Percentiles rank a stretch among this genome's conserved stretches.
Evolutionary conservation across 2,113 vertebrate genomes (phyloP).

Genomic region (Artemisiospiza belli): DNA sequence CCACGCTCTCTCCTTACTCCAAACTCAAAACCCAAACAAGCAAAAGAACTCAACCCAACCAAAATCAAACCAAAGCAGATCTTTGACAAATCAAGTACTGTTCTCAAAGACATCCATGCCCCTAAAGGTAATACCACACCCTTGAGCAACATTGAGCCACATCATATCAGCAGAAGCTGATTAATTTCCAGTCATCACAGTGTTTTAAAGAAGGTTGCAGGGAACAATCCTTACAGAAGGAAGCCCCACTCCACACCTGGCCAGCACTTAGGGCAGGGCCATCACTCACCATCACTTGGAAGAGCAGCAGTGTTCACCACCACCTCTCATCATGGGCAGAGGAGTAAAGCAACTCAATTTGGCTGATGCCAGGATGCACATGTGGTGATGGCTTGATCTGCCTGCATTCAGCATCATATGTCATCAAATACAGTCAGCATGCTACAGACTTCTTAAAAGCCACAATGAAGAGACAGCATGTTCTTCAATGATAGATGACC

Average conservation of each 20-base stretch:
- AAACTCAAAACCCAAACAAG: not conserved
- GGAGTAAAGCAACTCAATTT: not conserved
- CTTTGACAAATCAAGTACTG: not conserved
- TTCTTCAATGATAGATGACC: not conserved
- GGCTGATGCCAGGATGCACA: not conserved
- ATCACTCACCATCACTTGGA: not conserved
- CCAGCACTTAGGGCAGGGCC: accelerated
- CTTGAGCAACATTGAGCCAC: not conserved
- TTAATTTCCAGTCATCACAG: not conserved
- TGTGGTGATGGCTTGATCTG: not conserved
- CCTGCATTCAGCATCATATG: not conserved
- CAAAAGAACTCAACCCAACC: not conserved
- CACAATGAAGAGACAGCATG: not conserved
- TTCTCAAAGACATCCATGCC: not conserved
- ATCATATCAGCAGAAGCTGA: not conserved
- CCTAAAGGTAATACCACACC: not conserved
- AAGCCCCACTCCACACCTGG: not conserved
- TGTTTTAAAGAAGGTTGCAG: not conserved
- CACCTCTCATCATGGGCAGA: not conserved
- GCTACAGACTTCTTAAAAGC: not conserved
- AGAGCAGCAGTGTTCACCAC: not conserved
- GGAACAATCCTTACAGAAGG: not conserved
- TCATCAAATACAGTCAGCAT: not conserved
- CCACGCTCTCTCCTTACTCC: not conserved
- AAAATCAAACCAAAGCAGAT: not conserved